Evolutionary conservation across 2,113 vertebrate species (phyloP).

Genomic region (Nycticryphes semicollaris): DNA sequence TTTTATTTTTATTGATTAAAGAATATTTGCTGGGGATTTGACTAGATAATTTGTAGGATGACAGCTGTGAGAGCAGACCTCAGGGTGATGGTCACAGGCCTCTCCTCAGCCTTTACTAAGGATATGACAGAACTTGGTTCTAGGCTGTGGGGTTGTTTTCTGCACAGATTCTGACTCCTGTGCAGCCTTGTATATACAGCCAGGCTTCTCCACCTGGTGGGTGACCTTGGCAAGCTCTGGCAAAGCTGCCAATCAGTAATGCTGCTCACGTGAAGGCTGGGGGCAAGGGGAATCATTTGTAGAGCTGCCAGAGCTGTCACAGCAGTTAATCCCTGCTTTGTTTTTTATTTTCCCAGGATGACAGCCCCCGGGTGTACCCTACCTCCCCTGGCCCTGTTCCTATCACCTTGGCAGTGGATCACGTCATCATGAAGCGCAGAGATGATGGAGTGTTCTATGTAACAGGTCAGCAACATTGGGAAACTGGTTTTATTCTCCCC

Average conservation of each 20-base stretch:
- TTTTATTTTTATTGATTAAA: neutral
- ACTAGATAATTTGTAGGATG: neutral
- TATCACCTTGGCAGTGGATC: slow-evolving; percentile 82
- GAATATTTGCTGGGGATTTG: neutral
- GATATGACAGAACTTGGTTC: neutral
- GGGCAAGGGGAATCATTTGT: neutral
- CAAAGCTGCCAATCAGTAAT: rapidly evolving
- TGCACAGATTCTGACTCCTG: rapidly evolving
- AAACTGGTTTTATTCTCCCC: neutral
- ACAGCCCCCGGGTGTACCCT: slow-evolving; percentile 86
- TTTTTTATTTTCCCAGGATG: slow-evolving; percentile 79
- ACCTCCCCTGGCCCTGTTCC: slow-evolving; percentile 89
- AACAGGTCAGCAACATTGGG: slow-evolving; percentile 73
- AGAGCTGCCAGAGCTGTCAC: neutral
- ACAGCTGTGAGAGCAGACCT: neutral
- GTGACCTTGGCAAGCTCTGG: neutral
- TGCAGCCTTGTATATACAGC: neutral
- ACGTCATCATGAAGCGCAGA: slow-evolving; percentile 80
- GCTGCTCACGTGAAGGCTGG: neutral
- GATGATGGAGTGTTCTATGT: slow-evolving; percentile 88
- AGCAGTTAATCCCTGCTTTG: neutral
- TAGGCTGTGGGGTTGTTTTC: neutral
- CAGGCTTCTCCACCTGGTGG: neutral
- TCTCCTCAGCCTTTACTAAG: neutral
- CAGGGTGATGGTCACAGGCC: neutral